Evolutionary conservation across 2,888 invertebrate genomes (phyloP).

Genomic region (Barypeithes pellucidus): DNA sequence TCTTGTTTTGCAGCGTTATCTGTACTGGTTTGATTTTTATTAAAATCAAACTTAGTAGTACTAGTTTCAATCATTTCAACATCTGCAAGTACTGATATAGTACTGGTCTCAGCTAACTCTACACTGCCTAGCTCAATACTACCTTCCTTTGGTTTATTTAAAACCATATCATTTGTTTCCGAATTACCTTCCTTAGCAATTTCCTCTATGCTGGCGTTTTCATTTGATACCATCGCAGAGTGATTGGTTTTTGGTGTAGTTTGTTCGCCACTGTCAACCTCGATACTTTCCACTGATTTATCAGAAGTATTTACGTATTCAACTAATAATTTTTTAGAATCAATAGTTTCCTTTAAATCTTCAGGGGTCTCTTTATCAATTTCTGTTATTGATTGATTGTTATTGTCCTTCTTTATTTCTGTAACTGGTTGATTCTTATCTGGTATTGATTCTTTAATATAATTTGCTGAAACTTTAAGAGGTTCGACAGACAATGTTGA

Average conservation of each 20-base stretch:
- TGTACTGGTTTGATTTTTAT: constrained; percentile 22
- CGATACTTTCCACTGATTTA: constrained; percentile 61
- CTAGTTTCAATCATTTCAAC: constrained; percentile 51
- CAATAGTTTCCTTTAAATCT: constrained; percentile 27
- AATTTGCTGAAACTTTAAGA: too few relatives aligned
- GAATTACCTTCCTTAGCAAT: constrained; percentile 40
- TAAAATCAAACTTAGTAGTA: constrained; percentile 40
- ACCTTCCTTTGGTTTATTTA: constrained; percentile 66
- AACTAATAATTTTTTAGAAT: constrained; percentile 3
- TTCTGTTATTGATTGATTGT: background rate
- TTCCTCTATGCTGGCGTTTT: constrained; percentile 65
- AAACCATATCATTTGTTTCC: constrained; percentile 62
- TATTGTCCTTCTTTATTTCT: background rate
- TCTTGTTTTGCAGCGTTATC: constrained; percentile 54
- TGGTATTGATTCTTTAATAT: too few relatives aligned
- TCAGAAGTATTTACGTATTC: constrained; percentile 1
- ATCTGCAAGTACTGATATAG: constrained; percentile 41
- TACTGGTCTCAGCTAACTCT: constrained; percentile 46
- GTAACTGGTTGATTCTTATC: background rate
- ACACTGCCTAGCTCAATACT: constrained; percentile 58
- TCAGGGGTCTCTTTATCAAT: constrained; percentile 10
- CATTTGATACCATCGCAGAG: constrained; percentile 60
- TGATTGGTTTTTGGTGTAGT: constrained; percentile 61
- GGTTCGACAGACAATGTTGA: background rate
- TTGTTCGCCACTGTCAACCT: constrained; percentile 64